phyloP scores from a whole-genome alignment of 2,888 invertebrate species.

The Hemicrepidius hirtus region DNA sequence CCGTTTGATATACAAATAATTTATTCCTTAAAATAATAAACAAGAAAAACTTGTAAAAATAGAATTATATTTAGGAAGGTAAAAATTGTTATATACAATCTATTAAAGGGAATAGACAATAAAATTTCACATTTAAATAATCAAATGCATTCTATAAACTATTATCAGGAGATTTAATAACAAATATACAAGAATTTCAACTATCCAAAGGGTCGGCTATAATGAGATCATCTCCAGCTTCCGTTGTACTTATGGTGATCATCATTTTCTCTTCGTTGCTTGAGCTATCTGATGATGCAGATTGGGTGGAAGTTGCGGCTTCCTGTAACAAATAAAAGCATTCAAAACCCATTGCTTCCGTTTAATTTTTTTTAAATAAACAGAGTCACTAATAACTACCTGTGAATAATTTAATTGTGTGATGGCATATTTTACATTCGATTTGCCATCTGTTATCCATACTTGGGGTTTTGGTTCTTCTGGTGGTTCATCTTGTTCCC shows the following conservation, averaged over 20 bases:
- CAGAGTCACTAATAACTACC: constrained; percentile 61
- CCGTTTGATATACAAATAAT: too few relatives aligned
- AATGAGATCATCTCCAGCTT: constrained; percentile 68
- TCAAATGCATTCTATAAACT: constrained; percentile 5
- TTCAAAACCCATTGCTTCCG: neutral
- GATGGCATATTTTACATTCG: constrained; percentile 70
- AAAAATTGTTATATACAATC: constrained; percentile 22
- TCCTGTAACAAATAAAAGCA: constrained; percentile 72
- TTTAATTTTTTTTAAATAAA: neutral
- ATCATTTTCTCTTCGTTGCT: constrained; percentile 87
- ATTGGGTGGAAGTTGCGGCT: constrained; percentile 84
- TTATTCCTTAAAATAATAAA: neutral
- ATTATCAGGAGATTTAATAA: constrained; percentile 40
- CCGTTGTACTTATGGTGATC: constrained; percentile 81
- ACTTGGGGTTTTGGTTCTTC: constrained; percentile 62
- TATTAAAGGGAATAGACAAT: neutral
- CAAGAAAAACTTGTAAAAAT: constrained; percentile 13
- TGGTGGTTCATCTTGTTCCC: constrained; percentile 56
- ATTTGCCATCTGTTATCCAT: constrained; percentile 69
- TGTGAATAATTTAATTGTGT: constrained; percentile 71
- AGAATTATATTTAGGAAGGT: constrained; percentile 26
- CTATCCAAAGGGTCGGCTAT: constrained; percentile 69
- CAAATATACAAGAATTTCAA: constrained; percentile 45
- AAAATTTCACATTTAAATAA: constrained; percentile 13
- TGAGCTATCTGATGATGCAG: constrained; percentile 80